phyloP scores from a whole-genome alignment of 1,140 invertebrate genomes.

The Trichonephila clavipes region DNA sequence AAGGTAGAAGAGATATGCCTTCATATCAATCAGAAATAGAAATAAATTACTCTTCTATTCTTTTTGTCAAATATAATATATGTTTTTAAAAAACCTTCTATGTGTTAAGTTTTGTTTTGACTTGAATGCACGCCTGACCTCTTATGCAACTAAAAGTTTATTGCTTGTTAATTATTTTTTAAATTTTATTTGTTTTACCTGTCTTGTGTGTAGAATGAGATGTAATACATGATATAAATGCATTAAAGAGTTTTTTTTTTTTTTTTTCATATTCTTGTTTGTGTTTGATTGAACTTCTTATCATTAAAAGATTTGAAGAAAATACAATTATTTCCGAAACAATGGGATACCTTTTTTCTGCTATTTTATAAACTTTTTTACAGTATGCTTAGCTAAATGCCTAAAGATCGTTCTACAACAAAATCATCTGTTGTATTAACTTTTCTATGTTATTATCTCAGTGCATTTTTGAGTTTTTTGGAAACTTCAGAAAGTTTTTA shows the following conservation, averaged over 20 bases:
- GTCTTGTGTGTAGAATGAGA: conserved; percentile 34
- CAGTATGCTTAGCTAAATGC: no score
- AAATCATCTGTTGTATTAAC: no score
- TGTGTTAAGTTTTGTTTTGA: background rate
- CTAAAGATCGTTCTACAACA: no score
- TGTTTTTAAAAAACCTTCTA: no score
- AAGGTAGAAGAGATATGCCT: background rate
- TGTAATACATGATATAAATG: conserved; percentile 31
- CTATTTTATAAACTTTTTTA: no score
- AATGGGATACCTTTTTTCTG: no score
- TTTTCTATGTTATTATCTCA: no score
- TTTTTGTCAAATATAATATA: background rate
- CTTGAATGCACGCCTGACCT: background rate
- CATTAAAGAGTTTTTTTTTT: conserved; percentile 22
- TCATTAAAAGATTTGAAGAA: no score
- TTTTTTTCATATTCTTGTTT: background rate
- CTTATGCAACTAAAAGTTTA: conserved; percentile 19
- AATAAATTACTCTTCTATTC: background rate
- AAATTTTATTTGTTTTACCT: conserved; percentile 61
- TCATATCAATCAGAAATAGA: background rate
- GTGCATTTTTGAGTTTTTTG: no score
- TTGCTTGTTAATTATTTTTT: conserved; percentile 60
- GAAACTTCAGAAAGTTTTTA: no score
- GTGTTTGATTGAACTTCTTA: background rate
- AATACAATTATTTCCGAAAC: no score